Evolutionary conservation across 1,140 invertebrate species (phyloP).

Genomic region (Rhyzopertha dominica): DNA sequence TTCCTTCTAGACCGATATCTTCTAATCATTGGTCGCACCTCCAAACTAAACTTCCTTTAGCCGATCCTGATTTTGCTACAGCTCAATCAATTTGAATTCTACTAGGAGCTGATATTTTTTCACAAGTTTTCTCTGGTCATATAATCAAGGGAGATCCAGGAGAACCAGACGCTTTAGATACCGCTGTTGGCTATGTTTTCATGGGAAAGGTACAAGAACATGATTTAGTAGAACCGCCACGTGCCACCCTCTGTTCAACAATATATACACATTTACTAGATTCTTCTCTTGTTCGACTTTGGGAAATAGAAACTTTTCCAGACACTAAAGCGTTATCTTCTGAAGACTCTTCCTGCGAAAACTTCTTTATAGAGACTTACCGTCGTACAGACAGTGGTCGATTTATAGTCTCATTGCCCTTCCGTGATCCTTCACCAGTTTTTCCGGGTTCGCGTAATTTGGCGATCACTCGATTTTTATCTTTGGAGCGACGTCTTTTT

Average conservation of each 20-base stretch:
- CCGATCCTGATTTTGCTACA: no score
- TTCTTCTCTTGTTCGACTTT: no score
- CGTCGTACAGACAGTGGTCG: not conserved
- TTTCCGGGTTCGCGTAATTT: not conserved
- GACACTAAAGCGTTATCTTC: not conserved
- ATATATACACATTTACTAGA: no score
- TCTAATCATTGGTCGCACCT: no score
- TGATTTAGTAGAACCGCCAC: no score
- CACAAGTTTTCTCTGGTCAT: no score
- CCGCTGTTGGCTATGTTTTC: not conserved
- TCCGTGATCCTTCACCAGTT: not conserved
- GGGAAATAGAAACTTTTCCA: slow-evolving; percentile 1
- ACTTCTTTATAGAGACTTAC: not conserved
- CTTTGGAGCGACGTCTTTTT: not conserved
- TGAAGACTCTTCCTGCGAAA: not conserved
- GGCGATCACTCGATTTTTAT: not conserved
- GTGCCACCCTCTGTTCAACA: no score
- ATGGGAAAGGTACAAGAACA: not conserved
- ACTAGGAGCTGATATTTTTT: no score
- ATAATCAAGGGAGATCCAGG: not conserved
- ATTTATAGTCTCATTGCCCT: slow-evolving; percentile 1
- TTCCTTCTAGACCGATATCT: no score
- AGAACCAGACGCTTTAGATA: not conserved
- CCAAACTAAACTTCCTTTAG: no score
- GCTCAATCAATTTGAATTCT: no score